phyloP scores from a whole-genome alignment of 1,140 invertebrate species.

The Drosophila pseudoobscura region DNA sequence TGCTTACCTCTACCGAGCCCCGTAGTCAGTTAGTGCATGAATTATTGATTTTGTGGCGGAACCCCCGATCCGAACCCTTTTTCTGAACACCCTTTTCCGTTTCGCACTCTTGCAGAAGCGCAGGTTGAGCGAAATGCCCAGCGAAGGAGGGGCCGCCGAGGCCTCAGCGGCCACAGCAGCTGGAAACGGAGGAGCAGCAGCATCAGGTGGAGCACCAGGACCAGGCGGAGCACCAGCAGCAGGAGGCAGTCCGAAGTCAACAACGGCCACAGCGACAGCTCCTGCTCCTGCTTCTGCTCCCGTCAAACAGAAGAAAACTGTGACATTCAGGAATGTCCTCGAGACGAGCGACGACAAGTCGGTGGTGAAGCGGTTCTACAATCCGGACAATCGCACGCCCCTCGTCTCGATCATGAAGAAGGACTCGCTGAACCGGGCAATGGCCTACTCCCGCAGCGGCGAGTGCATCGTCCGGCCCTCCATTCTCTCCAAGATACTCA shows the following conservation, averaged over 20 bases:
- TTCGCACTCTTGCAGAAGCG: constrained; percentile 57
- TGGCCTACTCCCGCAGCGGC: constrained; percentile 66
- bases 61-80: constrained; percentile 6
- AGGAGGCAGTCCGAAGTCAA: constrained; percentile 13
- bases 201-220: constrained; percentile 2
- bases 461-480: constrained; percentile 82
- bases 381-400: constrained; percentile 76
- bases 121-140: constrained; percentile 61
- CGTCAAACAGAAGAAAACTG: constrained; percentile 79
- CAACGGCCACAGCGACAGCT: not conserved
- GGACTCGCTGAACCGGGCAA: constrained; percentile 71
- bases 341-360: constrained; percentile 82
- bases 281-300: not conserved
- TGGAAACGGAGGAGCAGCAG: constrained; percentile 7
- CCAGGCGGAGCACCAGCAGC: not conserved
- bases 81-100: constrained; percentile 21
- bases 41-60: constrained; percentile 69
- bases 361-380: constrained; percentile 81
- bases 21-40: constrained; percentile 71
- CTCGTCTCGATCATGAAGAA: constrained; percentile 83
- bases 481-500: constrained; percentile 80
- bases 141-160: constrained; percentile 32
- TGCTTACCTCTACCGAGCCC: constrained; percentile 46
- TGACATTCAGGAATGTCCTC: constrained; percentile 82
- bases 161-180: constrained; percentile 12